Evolutionary conservation across 1,140 invertebrate genomes (phyloP).

Genomic region (Drosophila equinoxialis): DNA sequence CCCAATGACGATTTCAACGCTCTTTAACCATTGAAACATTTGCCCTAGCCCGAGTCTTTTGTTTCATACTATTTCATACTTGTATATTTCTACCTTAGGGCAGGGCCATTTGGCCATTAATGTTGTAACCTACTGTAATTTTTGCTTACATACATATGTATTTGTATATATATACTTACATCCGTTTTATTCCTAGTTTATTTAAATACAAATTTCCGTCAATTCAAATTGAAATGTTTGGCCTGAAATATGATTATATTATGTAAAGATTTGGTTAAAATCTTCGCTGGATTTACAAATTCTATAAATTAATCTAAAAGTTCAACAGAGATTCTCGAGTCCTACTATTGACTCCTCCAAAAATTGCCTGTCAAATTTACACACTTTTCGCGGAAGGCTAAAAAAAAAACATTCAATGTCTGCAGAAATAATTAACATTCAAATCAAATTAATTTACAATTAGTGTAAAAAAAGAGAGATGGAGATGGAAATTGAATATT

Average conservation of each 20-base stretch:
- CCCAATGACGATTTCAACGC: conserved; percentile 10
- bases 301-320: too few relatives aligned
- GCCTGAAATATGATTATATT: too few relatives aligned
- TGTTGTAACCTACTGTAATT: neutral
- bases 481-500: conserved; percentile 6
- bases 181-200: conserved; percentile 1
- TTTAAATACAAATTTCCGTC: neutral
- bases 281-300: too few relatives aligned
- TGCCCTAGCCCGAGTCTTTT: neutral
- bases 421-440: conserved; percentile 61
- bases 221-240: too few relatives aligned
- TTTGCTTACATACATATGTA: too few relatives aligned
- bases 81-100: conserved; percentile 1
- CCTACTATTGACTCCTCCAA: neutral
- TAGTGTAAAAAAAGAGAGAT: conserved; percentile 30
- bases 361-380: neutral
- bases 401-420: conserved; percentile 22
- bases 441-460: conserved; percentile 75
- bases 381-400: neutral
- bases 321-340: too few relatives aligned
- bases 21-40: conserved; percentile 5
- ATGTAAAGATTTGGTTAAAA: too few relatives aligned
- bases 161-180: neutral
- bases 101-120: neutral
- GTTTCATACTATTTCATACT: neutral